Evolutionary conservation across 2,113 vertebrate genomes (phyloP).

Genomic region (Alosa alosa): DNA sequence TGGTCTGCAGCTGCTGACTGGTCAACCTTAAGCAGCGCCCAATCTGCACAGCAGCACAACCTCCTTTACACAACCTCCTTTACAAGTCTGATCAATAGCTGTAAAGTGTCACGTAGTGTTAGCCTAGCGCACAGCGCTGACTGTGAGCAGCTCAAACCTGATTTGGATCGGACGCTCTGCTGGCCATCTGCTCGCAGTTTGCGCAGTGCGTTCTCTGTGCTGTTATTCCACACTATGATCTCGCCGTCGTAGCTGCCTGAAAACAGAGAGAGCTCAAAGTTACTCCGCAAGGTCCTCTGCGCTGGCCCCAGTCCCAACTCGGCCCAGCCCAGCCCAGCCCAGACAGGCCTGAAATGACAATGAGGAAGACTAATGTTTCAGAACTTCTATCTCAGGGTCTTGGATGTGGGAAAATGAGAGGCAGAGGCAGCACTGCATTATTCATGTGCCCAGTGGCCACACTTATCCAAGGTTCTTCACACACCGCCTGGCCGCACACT

Average conservation of each 20-base stretch:
- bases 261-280: slow-evolving; percentile 33
- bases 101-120: neutral
- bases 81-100: neutral
- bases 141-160: slow-evolving; percentile 37
- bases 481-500: slow-evolving; percentile 10
- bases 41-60: slow-evolving; percentile 37
- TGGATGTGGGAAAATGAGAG: slow-evolving; percentile 27
- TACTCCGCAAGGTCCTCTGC: slow-evolving; percentile 30
- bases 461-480: slow-evolving; percentile 31
- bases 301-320: neutral
- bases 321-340: neutral
- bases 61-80: neutral
- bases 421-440: slow-evolving; percentile 26
- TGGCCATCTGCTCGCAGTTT: slow-evolving; percentile 57
- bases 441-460: slow-evolving; percentile 39
- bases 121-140: neutral
- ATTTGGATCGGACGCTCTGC: slow-evolving; percentile 44
- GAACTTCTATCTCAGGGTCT: neutral
- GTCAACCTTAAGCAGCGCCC: slow-evolving; percentile 23
- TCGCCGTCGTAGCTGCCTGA: slow-evolving; percentile 72
- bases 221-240: slow-evolving; percentile 76
- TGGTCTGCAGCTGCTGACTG: neutral
- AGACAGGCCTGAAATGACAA: slow-evolving; percentile 14
- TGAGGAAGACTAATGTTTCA: slow-evolving; percentile 14
- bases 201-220: slow-evolving; percentile 69